Evolutionary conservation across 2,113 vertebrate genomes (phyloP).

Genomic region (Cichladusa arquata): DNA sequence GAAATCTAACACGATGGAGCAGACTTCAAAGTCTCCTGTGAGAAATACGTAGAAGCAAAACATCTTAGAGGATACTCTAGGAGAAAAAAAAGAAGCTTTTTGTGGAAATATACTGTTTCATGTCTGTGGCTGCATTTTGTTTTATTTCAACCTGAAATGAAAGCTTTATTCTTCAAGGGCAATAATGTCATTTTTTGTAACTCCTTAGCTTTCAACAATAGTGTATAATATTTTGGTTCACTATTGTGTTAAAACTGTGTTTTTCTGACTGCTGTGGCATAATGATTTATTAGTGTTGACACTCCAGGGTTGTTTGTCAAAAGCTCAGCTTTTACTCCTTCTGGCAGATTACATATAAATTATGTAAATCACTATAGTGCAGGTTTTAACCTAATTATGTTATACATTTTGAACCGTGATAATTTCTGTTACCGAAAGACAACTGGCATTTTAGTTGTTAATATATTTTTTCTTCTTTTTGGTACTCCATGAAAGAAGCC

Average conservation of each 20-base stretch:
- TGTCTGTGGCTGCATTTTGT: neutral
- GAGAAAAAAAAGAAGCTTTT: neutral
- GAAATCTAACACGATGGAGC: neutral
- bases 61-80: neutral
- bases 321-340: slow-evolving; percentile 51
- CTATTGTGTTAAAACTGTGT: slow-evolving; percentile 27
- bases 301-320: slow-evolving; percentile 13
- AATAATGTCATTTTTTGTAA: neutral
- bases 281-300: slow-evolving; percentile 18
- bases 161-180: slow-evolving; percentile 6
- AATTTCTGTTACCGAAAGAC: slow-evolving; percentile 43
- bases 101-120: neutral
- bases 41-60: neutral
- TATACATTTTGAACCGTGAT: slow-evolving; percentile 31
- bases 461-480: neutral
- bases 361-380: slow-evolving; percentile 56
- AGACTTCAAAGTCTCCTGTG: neutral
- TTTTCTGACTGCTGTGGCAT: slow-evolving; percentile 41
- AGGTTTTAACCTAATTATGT: slow-evolving; percentile 62
- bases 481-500: neutral
- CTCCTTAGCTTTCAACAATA: neutral
- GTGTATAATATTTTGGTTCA: slow-evolving; percentile 1
- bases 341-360: slow-evolving; percentile 71
- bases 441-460: neutral
- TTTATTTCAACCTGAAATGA: neutral